Evolutionary conservation across 2,888 invertebrate species (phyloP).

Genomic region (Heliconius sara): DNA sequence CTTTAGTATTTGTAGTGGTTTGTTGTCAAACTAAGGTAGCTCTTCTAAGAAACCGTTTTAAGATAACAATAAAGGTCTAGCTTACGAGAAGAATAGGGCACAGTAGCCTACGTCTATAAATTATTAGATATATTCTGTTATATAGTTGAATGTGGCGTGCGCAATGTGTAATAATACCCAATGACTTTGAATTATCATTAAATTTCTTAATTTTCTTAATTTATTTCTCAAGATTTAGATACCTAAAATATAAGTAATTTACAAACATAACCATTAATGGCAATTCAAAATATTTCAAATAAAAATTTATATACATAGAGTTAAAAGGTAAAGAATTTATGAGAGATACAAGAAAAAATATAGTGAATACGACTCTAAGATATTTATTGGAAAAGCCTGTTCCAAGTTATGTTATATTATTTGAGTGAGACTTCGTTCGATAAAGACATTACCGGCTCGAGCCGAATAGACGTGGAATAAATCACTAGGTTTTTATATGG

Average conservation of each 20-base stretch:
- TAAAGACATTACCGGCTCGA: constrained; percentile 41
- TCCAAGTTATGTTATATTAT: not conserved
- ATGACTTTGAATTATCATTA: no score
- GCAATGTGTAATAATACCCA: no score
- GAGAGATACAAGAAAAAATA: not conserved
- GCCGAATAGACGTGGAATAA: constrained; percentile 63
- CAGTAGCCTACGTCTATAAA: not conserved
- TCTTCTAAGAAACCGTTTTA: constrained; percentile 17
- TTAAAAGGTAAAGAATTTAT: not conserved
- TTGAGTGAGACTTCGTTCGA: constrained; percentile 32
- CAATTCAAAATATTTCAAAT: not conserved
- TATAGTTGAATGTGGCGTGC: not conserved
- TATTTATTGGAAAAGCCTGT: constrained; percentile 3
- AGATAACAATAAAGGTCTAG: constrained; percentile 2
- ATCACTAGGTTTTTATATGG: constrained; percentile 81
- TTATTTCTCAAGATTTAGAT: no score
- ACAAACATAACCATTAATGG: no score
- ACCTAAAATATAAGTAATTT: no score
- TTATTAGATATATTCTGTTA: not conserved
- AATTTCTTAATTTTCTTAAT: no score
- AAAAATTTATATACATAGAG: not conserved
- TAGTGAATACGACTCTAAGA: not conserved
- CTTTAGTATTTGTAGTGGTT: constrained; percentile 31
- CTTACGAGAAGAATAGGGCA: not conserved
- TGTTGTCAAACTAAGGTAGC: constrained; percentile 33